Evolutionary conservation across 2,797 vertebrate species (phyloP).

Genomic region (Galago senegalensis): DNA sequence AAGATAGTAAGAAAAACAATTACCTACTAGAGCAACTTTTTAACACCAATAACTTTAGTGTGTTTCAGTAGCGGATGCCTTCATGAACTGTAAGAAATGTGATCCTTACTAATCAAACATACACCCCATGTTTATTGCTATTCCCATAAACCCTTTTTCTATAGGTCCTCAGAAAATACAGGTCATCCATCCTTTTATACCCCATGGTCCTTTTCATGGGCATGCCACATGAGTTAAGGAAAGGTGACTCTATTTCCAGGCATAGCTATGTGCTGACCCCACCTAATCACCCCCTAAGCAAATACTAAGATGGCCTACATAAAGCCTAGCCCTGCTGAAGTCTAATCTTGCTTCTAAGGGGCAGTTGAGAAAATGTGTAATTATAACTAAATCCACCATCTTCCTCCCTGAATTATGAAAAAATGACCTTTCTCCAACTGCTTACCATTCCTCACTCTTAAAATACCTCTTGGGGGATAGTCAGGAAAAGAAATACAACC

Average conservation of each 20-base stretch:
- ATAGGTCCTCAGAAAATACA: background rate
- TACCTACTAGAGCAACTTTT: background rate
- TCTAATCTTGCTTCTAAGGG: background rate
- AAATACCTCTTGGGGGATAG: background rate
- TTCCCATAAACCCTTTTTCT: slow-evolving; percentile 25
- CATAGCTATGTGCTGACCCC: background rate
- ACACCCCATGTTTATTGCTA: background rate
- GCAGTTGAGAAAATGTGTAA: background rate
- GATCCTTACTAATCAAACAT: slow-evolving; percentile 58
- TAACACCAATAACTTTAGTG: slow-evolving; percentile 44
- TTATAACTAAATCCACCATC: background rate
- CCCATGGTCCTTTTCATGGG: background rate
- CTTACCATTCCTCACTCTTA: background rate
- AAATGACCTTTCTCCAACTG: background rate
- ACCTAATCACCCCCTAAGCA: background rate
- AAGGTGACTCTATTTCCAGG: background rate
- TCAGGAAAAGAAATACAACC: slow-evolving; percentile 29
- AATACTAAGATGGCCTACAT: background rate
- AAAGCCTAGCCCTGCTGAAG: background rate
- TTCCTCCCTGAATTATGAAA: background rate
- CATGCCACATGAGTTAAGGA: background rate
- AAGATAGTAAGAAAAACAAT: slow-evolving; percentile 32
- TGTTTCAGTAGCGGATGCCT: slow-evolving; percentile 4
- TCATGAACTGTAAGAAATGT: background rate
- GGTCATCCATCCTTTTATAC: background rate